Base-by-base conservation (phyloP, 2,888 invertebrate genomes). In the Magallana nippona region DNA sequence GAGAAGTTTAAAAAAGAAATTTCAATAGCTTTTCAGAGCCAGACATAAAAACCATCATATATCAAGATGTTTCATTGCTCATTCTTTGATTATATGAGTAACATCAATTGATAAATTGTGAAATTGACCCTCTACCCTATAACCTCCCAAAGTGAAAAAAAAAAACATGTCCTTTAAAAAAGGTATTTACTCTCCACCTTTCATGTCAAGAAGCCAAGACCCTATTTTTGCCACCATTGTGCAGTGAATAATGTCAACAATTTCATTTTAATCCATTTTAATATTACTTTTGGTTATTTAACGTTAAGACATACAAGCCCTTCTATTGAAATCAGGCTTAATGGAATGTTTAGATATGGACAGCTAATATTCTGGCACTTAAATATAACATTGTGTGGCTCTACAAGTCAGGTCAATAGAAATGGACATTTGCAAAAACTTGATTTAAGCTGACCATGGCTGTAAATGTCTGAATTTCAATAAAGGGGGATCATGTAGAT, bases 231-330 rank as follows among this genome's bases (percentile, higher is more conserved):
- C 15, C 71, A 27, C 71, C 27, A 71, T 71, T 71, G 71, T 71
- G 27, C 27, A 63, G 27, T 22, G 27, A 71, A 71, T 13, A 71
- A 71, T 71, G 32, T 71, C 27, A 71, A 71, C 71, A 71, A 32
- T 71, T 71, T 71, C 71, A 27, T 71, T 71, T 71, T 27, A 71
- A 71, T 71, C 71, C 27, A 27, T 71, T 71, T 71, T 71, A 27
- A 71, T 71, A 71, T 71, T 71, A 27, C 71, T 71, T 71, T 71
- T 27, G 32, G 71, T 71, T 71, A 63, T 63, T 63, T 63, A 63
- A 63, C 27, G 27, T 63, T 63, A 63, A 63, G 63, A 63, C 32
- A 71, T 71, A 32, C 71, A 71, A 71, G 71, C 71, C 17, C 13
- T 13, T 32, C 71, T 22, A 71, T 71, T 71, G 71, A 71, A 71